Conservation (phyloP, 2,888 invertebrate genomes). For the Microctonus aethiopoides region DNA sequence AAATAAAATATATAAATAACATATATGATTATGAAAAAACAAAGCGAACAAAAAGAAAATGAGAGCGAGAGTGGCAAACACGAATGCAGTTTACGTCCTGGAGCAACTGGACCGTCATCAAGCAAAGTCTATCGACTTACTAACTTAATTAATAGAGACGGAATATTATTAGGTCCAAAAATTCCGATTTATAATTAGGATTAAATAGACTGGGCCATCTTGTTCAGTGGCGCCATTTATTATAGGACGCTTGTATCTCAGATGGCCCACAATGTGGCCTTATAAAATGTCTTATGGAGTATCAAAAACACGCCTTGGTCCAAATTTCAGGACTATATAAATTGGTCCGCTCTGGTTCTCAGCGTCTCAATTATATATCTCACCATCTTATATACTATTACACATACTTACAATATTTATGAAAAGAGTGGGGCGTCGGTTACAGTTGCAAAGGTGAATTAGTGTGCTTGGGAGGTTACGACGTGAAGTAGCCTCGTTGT, state of each 20-base stretch:
- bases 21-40: background rate
- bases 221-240: too few relatives aligned
- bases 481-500: conserved; percentile 46
- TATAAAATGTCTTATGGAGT: too few relatives aligned
- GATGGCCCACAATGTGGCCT: too few relatives aligned
- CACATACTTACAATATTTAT: background rate
- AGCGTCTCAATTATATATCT: background rate
- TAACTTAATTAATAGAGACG: too few relatives aligned
- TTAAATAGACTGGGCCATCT: too few relatives aligned
- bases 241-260: too few relatives aligned
- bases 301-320: too few relatives aligned
- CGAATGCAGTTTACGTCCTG: conserved; percentile 44
- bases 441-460: conserved; percentile 58
- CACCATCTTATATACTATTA: background rate
- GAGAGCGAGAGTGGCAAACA: conserved; percentile 3
- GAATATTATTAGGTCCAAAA: too few relatives aligned
- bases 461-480: conserved; percentile 51
- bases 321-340: conserved; percentile 13
- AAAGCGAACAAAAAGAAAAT: background rate
- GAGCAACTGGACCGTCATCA: conserved; percentile 46
- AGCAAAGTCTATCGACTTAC: too few relatives aligned
- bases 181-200: too few relatives aligned
- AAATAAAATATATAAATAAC: background rate
- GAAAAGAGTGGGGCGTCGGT: conserved; percentile 40
- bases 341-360: conserved; percentile 17